Evolutionary conservation across 2,888 invertebrate species (phyloP).

Genomic region (Sericinus montela): DNA sequence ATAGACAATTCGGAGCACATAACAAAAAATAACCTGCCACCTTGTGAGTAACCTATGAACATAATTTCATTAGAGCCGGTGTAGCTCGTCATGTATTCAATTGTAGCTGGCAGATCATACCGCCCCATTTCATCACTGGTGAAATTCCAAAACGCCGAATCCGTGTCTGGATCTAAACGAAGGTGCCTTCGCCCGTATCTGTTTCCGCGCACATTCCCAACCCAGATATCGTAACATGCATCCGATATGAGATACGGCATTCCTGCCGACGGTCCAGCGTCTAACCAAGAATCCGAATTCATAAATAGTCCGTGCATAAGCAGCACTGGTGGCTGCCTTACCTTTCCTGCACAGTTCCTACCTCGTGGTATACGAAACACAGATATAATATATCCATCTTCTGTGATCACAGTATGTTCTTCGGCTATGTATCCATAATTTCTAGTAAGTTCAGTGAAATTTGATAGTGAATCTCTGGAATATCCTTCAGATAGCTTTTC

Average conservation of each 20-base stretch:
- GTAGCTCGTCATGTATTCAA: slow-evolving; percentile 47
- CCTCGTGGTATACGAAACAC: slow-evolving; percentile 44
- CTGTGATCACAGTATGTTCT: slow-evolving; percentile 47
- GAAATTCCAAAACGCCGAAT: slow-evolving; percentile 65
- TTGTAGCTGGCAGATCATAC: slow-evolving; percentile 85
- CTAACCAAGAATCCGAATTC: slow-evolving; percentile 52
- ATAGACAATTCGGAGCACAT: slow-evolving; percentile 82
- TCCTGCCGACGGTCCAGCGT: slow-evolving; percentile 46
- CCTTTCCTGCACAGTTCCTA: slow-evolving; percentile 32
- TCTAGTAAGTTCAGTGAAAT: slow-evolving; percentile 42
- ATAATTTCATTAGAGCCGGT: slow-evolving; percentile 43
- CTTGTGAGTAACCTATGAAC: slow-evolving; percentile 87
- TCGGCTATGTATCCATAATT: slow-evolving; percentile 46
- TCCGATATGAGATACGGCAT: slow-evolving; percentile 38
- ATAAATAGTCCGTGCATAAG: slow-evolving; percentile 57
- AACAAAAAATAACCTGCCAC: slow-evolving; percentile 82
- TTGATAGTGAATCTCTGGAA: slow-evolving; percentile 18
- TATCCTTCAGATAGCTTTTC: not conserved
- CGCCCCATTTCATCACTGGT: slow-evolving; percentile 86
- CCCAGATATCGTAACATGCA: slow-evolving; percentile 41
- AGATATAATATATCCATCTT: slow-evolving; percentile 53
- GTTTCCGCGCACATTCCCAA: slow-evolving; percentile 48
- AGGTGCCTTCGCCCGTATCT: slow-evolving; percentile 77
- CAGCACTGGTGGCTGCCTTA: slow-evolving; percentile 42
- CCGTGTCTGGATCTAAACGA: slow-evolving; percentile 41